Percentiles rank a stretch among this genome's conserved stretches.
These are phyloP conservation scores for Eriocheir sinensis DNA, from an alignment of 1,140 invertebrate genomes.

Conservation along the genomic window DNA sequence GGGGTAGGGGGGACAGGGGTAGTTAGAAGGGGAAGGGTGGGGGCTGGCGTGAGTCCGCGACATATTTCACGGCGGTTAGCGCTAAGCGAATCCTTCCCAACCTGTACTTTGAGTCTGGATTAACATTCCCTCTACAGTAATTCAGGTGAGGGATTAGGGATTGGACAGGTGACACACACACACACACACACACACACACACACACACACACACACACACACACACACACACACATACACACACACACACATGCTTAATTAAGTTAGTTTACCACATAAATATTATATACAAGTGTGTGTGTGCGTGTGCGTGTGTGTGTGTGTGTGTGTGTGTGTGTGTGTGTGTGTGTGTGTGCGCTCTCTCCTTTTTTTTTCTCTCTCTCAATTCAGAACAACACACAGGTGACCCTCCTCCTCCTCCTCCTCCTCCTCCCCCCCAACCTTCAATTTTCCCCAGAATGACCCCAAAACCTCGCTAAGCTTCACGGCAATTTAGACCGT, in stretches of 20 bases:
- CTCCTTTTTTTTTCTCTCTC: too few relatives aligned
- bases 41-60: background rate
- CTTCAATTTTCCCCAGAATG: slow-evolving; percentile 13
- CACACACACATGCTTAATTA: too few relatives aligned
- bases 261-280: too few relatives aligned
- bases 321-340: too few relatives aligned
- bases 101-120: background rate
- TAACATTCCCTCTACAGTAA: slow-evolving; percentile 25
- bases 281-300: too few relatives aligned
- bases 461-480: slow-evolving; percentile 12
- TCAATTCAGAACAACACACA: too few relatives aligned
- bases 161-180: background rate
- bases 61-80: background rate
- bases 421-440: background rate
- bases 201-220: too few relatives aligned
- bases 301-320: too few relatives aligned
- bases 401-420: background rate
- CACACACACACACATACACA: too few relatives aligned
- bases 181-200: too few relatives aligned
- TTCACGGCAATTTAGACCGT: background rate
- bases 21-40: background rate
- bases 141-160: background rate
- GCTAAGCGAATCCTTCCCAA: slow-evolving; percentile 23
- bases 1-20: background rate
- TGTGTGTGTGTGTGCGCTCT: too few relatives aligned